Conservation (phyloP, 2,888 invertebrate species). For the Drosophila picticornis region DNA sequence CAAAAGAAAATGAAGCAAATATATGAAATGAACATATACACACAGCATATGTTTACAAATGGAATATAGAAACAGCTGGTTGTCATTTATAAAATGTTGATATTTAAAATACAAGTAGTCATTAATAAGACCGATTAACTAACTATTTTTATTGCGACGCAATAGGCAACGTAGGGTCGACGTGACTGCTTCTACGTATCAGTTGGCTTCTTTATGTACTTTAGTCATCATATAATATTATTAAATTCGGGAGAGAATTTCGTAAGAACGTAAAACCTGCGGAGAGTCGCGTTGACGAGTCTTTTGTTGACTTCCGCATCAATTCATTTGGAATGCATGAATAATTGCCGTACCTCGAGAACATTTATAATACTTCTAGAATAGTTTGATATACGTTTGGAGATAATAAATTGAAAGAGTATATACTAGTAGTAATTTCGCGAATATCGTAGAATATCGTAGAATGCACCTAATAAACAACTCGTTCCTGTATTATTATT, state of each 20-base stretch:
- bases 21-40: background rate
- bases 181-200: slow-evolving; percentile 57
- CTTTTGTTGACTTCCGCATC: slow-evolving; percentile 25
- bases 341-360: slow-evolving; percentile 28
- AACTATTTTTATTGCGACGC: slow-evolving; percentile 41
- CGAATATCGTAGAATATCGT: background rate
- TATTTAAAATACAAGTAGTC: slow-evolving; percentile 2
- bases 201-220: slow-evolving; percentile 35
- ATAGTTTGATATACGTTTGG: slow-evolving; percentile 6
- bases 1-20: background rate
- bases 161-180: slow-evolving; percentile 44
- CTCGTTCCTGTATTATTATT: background rate
- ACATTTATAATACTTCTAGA: slow-evolving; percentile 35
- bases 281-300: slow-evolving; percentile 37
- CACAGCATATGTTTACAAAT: background rate
- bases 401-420: slow-evolving; percentile 5
- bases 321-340: slow-evolving; percentile 15
- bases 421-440: background rate
- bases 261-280: slow-evolving; percentile 49
- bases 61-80: background rate
- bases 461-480: background rate
- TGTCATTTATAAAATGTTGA: slow-evolving; percentile 10
- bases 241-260: slow-evolving; percentile 66
- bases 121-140: slow-evolving; percentile 7
- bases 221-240: slow-evolving; percentile 60